Percentiles rank a stretch among this genome's conserved stretches.
These are phyloP conservation scores for Turnix velox DNA, from an alignment of 2,113 vertebrate genomes.

Conservation along the genomic window DNA sequence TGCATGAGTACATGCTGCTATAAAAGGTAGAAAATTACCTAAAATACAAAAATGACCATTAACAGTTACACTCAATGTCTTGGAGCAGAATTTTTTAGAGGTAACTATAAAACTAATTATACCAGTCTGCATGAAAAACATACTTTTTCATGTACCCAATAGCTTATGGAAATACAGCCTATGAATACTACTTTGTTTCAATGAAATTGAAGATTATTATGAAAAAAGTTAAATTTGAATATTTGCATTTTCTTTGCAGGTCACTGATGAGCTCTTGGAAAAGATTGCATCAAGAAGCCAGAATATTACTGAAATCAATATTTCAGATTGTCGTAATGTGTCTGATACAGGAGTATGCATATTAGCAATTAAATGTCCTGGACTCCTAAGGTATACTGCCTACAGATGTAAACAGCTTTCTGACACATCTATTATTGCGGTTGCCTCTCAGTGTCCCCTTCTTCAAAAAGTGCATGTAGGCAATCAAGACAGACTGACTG, in stretches of 20 bases:
- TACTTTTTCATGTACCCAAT: neutral
- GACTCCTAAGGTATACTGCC: conserved; percentile 90
- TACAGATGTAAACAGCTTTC: conserved; percentile 97
- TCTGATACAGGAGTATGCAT: conserved; percentile 90
- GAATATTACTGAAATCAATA: conserved; percentile 96
- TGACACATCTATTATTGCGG: conserved; percentile 85
- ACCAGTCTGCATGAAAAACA: neutral
- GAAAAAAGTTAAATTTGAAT: neutral
- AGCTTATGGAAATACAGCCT: neutral
- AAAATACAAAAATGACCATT: neutral
- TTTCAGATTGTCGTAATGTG: conserved; percentile 94
- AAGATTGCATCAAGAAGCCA: conserved; percentile 94
- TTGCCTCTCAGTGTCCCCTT: conserved; percentile 89
- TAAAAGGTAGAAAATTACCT: neutral
- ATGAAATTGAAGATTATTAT: neutral
- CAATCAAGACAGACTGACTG: conserved; percentile 96
- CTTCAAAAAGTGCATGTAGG: conserved; percentile 95
- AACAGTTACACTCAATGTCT: neutral
- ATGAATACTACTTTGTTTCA: neutral
- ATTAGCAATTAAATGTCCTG: conserved; percentile 89
- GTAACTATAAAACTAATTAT: neutral
- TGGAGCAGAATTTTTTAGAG: neutral
- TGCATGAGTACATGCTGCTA: neutral
- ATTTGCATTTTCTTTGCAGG: conserved; percentile 70
- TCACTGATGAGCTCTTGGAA: conserved; percentile 91